Conservation (phyloP, 1,140 invertebrate species). For the Danaus melanippus region DNA sequence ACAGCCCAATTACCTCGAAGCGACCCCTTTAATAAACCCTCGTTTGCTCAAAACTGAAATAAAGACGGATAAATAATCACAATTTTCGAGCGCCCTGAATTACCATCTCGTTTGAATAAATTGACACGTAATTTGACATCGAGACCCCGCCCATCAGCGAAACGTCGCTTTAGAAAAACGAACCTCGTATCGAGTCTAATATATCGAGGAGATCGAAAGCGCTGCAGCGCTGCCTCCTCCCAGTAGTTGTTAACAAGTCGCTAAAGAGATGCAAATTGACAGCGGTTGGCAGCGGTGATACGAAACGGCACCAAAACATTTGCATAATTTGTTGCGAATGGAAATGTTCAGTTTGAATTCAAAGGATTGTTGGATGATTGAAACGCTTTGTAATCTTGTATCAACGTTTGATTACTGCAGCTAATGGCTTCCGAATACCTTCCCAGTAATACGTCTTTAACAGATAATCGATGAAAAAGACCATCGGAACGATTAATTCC, state of each 20-base stretch:
- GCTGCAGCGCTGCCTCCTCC: conserved; percentile 32
- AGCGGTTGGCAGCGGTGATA: conserved; percentile 60
- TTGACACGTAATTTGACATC: conserved; percentile 53
- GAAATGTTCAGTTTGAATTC: conserved; percentile 43
- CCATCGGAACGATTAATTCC: no score
- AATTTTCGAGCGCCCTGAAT: conserved; percentile 55
- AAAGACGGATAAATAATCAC: conserved; percentile 61
- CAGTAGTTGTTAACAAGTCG: conserved; percentile 43
- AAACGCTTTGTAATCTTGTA: conserved; percentile 28
- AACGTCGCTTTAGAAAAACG: conserved; percentile 27
- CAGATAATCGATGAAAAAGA: no score
- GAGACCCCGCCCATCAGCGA: conserved; percentile 41
- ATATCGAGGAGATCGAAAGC: conserved; percentile 15
- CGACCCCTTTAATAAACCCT: conserved; percentile 60
- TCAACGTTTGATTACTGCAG: conserved; percentile 12
- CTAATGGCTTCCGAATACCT: conserved; percentile 13
- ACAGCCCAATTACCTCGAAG: conserved; percentile 62
- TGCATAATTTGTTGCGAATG: conserved; percentile 57
- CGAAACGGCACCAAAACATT: conserved; percentile 60
- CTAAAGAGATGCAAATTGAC: conserved; percentile 65
- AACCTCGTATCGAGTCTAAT: conserved; percentile 6
- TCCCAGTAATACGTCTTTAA: no score
- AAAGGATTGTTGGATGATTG: conserved; percentile 41
- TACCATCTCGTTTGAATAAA: conserved; percentile 65
- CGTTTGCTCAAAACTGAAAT: conserved; percentile 58